Evolutionary conservation across 2,113 vertebrate genomes (phyloP), one percentile per base, ranked within the genome.

Genomic region (Carettochelys insculpta): DNA sequence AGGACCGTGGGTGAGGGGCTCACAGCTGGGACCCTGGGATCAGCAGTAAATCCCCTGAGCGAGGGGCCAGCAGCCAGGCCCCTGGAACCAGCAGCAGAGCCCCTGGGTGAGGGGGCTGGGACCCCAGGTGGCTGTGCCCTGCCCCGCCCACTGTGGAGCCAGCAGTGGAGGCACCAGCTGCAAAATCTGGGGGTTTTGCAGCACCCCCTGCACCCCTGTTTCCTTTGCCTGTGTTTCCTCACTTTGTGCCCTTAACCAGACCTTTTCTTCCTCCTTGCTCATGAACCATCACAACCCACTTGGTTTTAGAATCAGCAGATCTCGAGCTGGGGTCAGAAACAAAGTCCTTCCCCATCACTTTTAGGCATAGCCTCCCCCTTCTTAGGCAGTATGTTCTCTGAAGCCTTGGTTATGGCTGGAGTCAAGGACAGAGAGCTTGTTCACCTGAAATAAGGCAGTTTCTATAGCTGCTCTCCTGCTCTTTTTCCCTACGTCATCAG

Each of bases 311-410:
- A 53, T 34, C 51, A 41, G 86, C n/a, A 61, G 3, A n/a, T 56
- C 43, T 83, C 45, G 27, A 8, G 80, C 51, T 3, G 5, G 58
- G 81, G 41, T 31, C 38, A 58, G 65, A 52, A n/a, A 0, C 0
- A 52, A 88, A 27, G 34, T 3, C 0, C 22, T 14, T 48, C 34
- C 68, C 31, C 34, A 79, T 61, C 50, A 0, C 0, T 5, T 43
- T 34, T 38, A 54, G 80, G 48, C 48, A 13, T 50, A 12, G 48
- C 48, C 48, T 50, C 14, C 48, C 48, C 48, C 7, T 50, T 50
- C 48, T 50, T 50, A 14, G 48, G 14, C 48, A 50, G 14, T 50
- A 50, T 14, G 14, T n/a, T 38, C 61, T 65, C 61, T 65, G 17
- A 34, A 31, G 61, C 61, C 19, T n/a, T 17, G 7, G 34, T n/a